A percentile compares a stretch with the other conserved stretches of the same genome.
Conservation (phyloP, 2,113 vertebrate genomes). For the Ardeotis arabs region DNA sequence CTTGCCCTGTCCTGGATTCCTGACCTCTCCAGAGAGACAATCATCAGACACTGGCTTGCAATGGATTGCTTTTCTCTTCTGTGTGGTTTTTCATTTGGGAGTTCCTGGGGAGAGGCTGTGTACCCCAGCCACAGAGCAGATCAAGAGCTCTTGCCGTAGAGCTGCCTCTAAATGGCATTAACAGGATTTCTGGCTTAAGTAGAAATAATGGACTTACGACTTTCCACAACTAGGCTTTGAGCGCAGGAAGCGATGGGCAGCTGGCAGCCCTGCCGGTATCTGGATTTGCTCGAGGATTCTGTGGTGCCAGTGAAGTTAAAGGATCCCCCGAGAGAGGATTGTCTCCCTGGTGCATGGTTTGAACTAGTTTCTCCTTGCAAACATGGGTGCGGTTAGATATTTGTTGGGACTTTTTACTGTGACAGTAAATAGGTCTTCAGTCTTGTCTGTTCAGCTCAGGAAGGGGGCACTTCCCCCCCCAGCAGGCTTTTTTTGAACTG, state of each 20-base stretch:
- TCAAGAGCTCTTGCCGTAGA: conserved; percentile 25
- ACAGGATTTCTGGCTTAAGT: conserved; percentile 53
- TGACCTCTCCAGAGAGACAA: conserved; percentile 37
- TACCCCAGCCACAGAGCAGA: not conserved
- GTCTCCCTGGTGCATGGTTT: conserved; percentile 7
- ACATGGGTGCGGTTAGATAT: not conserved
- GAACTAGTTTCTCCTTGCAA: conserved; percentile 9
- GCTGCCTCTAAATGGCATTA: conserved; percentile 36
- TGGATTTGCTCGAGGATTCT: conserved; percentile 24
- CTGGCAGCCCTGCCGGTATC: not conserved
- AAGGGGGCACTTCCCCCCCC: conserved; percentile 4
- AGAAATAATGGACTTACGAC: conserved; percentile 33
- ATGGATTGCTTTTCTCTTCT: conserved; percentile 40
- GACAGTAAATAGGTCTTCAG: conserved; percentile 7
- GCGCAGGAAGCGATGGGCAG: not conserved
- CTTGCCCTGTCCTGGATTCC: conserved; percentile 33
- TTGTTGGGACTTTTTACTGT: conserved; percentile 22
- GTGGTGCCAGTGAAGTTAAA: not conserved
- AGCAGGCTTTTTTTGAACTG: not conserved
- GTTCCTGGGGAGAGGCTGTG: not conserved
- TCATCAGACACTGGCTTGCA: conserved; percentile 43
- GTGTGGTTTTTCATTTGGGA: not conserved
- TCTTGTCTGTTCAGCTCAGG: not conserved
- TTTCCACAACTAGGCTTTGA: conserved; percentile 23
- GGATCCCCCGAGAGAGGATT: conserved; percentile 10